Evolutionary conservation across 2,113 vertebrate genomes (phyloP), one percentile per base, ranked within the genome.

Genomic region (Psammodynastes pulverulentus): DNA sequence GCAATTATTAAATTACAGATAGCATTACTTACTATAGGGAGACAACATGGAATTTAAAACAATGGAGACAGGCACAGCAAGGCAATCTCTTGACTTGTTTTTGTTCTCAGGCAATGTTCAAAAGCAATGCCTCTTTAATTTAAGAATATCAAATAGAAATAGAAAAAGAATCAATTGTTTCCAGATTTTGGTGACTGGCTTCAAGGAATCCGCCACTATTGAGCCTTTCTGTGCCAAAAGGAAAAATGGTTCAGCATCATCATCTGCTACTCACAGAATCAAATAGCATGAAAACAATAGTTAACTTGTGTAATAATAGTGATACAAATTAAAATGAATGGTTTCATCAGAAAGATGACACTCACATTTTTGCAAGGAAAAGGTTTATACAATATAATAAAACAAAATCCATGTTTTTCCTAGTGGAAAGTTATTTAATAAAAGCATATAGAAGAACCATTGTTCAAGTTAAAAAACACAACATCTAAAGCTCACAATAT

Each of bases 31-130:
- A 53, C 86, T 58, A 17, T n/a, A 89, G 29, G 89, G 45, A 92
- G 51, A 89, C 48, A 48, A 88, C 91, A 62, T 67, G 6, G 87
- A 85, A 89, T 19, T 51, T 23, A 89, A 51, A 46, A 92, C 91
- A 89, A 89, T 92, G n/a, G 87, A 92, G 91, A 85, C 88, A 89
- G 91, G 91, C 91, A 92, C 72, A 85, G 72, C 87, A 85, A 51
- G 53, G 45, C 45, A 89, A 58, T 46, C 52, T 85, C 34, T 62
- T 89, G 52, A 89, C 21, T 49, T 89, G 91, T 23, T 52, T 92
- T 92, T 92, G 91, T 92, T 85, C 87, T 51, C 29, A 29, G 21
- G 53, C 62, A 26, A 8, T 39, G 29, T 48, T 58, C 67, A 51
- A 49, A 91, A 84, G 53, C 86, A 79, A 34, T 39, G n/a, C 49